Percentiles rank a stretch among this genome's conserved stretches.
phyloP scores from a whole-genome alignment of 2,888 invertebrate genomes.

The Andrena camellia region DNA sequence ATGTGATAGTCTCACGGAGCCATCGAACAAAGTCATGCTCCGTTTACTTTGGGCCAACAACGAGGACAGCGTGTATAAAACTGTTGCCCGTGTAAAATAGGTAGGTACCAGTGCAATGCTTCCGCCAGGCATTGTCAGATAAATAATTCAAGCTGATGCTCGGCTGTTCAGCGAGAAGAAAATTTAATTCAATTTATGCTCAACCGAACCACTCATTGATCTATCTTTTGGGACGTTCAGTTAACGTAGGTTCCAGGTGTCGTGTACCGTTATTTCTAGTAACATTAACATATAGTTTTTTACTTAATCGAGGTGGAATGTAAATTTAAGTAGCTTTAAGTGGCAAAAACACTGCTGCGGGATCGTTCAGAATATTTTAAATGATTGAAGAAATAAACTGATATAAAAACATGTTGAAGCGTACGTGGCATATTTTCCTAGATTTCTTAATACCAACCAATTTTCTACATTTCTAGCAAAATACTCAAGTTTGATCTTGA shows the following conservation, averaged over 20 bases:
- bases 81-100: slow-evolving; percentile 13
- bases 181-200: not conserved
- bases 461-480: not conserved
- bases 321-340: not conserved
- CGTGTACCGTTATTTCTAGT: not conserved
- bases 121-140: slow-evolving; percentile 21
- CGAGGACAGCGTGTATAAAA: slow-evolving; percentile 45
- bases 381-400: no score
- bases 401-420: no score
- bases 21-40: slow-evolving; percentile 76
- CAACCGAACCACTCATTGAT: no score
- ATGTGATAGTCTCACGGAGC: slow-evolving; percentile 61
- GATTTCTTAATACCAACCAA: not conserved
- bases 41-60: slow-evolving; percentile 73
- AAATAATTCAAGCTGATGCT: slow-evolving; percentile 13
- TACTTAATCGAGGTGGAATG: not conserved
- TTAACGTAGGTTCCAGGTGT: not conserved
- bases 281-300: not conserved
- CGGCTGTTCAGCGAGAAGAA: not conserved
- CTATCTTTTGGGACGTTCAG: no score
- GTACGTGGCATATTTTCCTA: not conserved
- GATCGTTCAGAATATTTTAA: no score
- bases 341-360: no score
- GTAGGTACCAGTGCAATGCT: slow-evolving; percentile 1
- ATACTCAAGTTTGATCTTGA: not conserved